Evolutionary conservation across 2,113 vertebrate species (phyloP), one percentile per base, ranked within the genome.

Genomic region (Leptobrachium leishanense): DNA sequence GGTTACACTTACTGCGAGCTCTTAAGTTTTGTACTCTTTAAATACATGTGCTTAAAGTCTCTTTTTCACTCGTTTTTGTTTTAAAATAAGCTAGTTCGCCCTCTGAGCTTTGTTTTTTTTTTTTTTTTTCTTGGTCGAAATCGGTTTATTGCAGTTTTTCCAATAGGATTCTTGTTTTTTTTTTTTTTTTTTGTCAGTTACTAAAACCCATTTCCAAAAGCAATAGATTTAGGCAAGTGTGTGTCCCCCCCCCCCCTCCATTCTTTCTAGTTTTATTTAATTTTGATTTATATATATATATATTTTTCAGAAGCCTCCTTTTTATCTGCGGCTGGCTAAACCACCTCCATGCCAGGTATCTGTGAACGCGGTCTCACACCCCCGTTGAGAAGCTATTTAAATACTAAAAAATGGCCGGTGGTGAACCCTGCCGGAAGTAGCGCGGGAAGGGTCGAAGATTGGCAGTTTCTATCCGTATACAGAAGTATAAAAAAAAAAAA

Each of bases 401-500:
- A 4, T 50, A 5, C 8, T 50, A 50, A 50, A 50, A 50, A 50
- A 50, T 50, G 46, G 8, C 46, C 46, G 8, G 46, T 1, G 8
- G 8, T 8, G 43, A 13, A n/a, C 2, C 6, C 9, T 9, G 63
- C 46, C 44, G 62, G 69, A 5, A 20, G 5, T 20, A 50, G 10
- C 13, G 62, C 40, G 20, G 62, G 46, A 72, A 67, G 20, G 50
- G 53, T 20, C 40, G 5, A 7, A 53, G 42, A 20, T 54, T 66
- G 77, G 77, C 62, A 43, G 11, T 69, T 68, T 64, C 43, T 64
- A 54, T 67, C 57, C 70, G 57, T 79, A 79, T 79, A 79, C 70
- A 79, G 53, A 78, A 70, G 67, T 50, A 50, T 31, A 31, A 31
- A 31, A 31, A 31, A 31, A 31, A 31, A 31, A 31, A 44, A 70